Evolutionary conservation across 2,888 invertebrate genomes (phyloP).

Genomic region (Pogonocherus hispidulus): DNA sequence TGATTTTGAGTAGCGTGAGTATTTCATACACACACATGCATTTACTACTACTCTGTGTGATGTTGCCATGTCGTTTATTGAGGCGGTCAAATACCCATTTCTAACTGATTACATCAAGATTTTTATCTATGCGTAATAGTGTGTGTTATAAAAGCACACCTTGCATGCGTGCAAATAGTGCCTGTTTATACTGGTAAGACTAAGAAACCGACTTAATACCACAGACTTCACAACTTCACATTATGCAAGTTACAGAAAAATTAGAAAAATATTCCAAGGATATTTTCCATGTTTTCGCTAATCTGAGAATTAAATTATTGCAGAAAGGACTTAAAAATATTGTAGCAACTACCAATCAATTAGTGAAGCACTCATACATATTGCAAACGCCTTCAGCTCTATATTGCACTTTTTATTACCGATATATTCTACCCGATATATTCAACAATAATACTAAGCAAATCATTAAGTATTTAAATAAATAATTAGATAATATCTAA

Average conservation of each 20-base stretch:
- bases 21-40: constrained; percentile 11
- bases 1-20: no score
- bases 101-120: constrained; percentile 42
- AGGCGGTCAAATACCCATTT: constrained; percentile 44
- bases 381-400: no score
- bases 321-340: no score
- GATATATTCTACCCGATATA: no score
- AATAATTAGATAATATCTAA: no score
- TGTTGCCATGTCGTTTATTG: constrained; percentile 29
- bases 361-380: no score
- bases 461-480: no score
- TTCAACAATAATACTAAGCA: no score
- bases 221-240: neutral
- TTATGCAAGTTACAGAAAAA: constrained; percentile 9
- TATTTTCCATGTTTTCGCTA: neutral
- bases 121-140: constrained; percentile 43
- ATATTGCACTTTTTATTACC: no score
- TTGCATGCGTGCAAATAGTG: constrained; percentile 34
- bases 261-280: neutral
- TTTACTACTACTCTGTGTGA: constrained; percentile 1
- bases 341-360: no score
- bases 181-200: constrained; percentile 1
- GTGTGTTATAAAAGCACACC: constrained; percentile 43
- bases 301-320: no score
- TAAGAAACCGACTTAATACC: neutral